These are phyloP conservation scores for Oceanites oceanicus DNA, from an alignment of 2,113 vertebrate genomes.

Conservation along the genomic window DNA sequence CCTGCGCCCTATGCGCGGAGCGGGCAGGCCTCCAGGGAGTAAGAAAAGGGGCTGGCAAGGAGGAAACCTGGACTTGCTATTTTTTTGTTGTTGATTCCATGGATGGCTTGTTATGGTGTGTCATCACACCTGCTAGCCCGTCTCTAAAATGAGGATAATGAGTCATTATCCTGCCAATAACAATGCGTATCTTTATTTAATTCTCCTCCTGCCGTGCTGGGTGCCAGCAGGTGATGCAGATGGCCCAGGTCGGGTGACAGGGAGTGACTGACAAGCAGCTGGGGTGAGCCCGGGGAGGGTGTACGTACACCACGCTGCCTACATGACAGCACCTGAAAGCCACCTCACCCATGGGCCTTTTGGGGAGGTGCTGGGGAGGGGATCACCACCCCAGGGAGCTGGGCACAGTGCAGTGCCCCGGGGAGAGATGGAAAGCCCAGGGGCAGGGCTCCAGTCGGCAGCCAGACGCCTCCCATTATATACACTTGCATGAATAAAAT, in stretches of 20 bases:
- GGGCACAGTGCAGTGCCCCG: rapidly evolving
- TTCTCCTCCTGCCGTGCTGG: background rate
- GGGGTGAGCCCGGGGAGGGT: background rate
- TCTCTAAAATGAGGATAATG: background rate
- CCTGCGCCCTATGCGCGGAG: background rate
- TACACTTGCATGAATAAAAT: background rate
- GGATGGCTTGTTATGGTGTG: background rate
- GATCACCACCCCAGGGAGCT: background rate
- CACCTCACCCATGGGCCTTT: background rate
- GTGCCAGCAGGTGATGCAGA: background rate
- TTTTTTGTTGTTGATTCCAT: background rate
- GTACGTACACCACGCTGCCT: rapidly evolving
- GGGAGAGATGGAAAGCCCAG: background rate
- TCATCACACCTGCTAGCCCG: background rate
- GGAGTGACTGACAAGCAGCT: background rate
- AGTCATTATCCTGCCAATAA: background rate
- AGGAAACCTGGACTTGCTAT: background rate
- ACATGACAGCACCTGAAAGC: background rate
- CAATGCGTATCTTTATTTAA: background rate
- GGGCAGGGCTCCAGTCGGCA: background rate
- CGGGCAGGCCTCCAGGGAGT: background rate
- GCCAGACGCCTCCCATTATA: background rate
- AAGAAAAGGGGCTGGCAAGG: background rate
- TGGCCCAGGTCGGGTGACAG: background rate
- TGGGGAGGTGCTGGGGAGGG: background rate